These are phyloP conservation scores for Mystacides longicornis DNA, from an alignment of 2,888 invertebrate species.

Conservation along the genomic window DNA sequence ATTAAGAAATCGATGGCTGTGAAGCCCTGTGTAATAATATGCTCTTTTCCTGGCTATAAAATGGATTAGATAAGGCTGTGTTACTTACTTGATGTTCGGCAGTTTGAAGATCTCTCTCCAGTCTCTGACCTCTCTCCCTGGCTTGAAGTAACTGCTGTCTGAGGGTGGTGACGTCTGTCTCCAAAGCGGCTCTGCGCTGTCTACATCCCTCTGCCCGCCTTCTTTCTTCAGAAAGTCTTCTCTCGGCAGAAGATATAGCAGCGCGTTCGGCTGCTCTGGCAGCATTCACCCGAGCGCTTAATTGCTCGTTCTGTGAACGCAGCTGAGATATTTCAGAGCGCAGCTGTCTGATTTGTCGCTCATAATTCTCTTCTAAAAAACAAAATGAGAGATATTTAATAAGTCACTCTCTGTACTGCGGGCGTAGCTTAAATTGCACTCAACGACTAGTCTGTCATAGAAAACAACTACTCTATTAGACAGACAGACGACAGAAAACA, in stretches of 20 bases:
- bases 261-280: conserved; percentile 73
- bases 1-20: too few relatives aligned
- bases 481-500: too few relatives aligned
- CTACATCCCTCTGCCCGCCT: conserved; percentile 36
- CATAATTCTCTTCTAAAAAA: conserved; percentile 25
- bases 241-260: conserved; percentile 66
- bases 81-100: conserved; percentile 35
- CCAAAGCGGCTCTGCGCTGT: conserved; percentile 20
- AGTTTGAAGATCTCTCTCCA: conserved; percentile 34
- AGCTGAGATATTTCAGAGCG: conserved; percentile 54
- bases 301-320: conserved; percentile 19
- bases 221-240: conserved; percentile 78
- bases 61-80: too few relatives aligned
- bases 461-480: too few relatives aligned
- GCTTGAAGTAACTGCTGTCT: conserved; percentile 36
- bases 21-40: too few relatives aligned
- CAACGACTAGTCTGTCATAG: too few relatives aligned
- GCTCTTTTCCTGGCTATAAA: too few relatives aligned
- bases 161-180: conserved; percentile 38
- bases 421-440: too few relatives aligned
- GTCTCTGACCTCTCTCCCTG: conserved; percentile 31
- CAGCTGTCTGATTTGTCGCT: conserved; percentile 46
- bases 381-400: too few relatives aligned
- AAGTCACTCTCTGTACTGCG: too few relatives aligned
- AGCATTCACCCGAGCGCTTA: conserved; percentile 50